Percentiles rank a stretch among this genome's conserved stretches.
Conservation (phyloP, 2,797 vertebrate genomes). For the Spheniscus humboldti region DNA sequence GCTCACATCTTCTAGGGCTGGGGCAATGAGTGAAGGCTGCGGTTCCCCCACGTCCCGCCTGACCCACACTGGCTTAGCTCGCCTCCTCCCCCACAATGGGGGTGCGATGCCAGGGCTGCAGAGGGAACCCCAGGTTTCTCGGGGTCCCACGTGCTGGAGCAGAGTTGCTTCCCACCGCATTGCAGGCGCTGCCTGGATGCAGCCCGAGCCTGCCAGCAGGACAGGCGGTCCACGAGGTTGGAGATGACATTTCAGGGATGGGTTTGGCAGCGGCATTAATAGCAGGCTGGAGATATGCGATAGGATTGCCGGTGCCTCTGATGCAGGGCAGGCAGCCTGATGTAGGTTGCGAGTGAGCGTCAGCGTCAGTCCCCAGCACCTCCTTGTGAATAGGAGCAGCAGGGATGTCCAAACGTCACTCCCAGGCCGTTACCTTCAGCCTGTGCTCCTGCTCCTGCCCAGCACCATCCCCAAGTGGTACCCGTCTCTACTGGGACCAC, state of each 20-base stretch:
- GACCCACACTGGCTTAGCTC: not conserved
- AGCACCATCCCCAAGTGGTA: not conserved
- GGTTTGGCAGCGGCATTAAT: not conserved
- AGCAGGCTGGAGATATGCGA: not conserved
- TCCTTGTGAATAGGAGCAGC: accelerated
- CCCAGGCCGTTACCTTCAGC: not conserved
- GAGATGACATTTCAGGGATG: not conserved
- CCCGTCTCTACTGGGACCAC: not conserved
- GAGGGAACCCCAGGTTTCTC: not conserved
- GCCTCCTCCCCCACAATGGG: accelerated
- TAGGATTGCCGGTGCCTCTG: not conserved
- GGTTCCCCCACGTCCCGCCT: accelerated
- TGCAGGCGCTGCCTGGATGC: accelerated
- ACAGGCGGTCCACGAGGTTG: accelerated
- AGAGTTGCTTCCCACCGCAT: not conserved
- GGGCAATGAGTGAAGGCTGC: not conserved
- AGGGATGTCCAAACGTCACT: not conserved
- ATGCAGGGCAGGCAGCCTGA: not conserved
- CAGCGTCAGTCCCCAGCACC: not conserved
- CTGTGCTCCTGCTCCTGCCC: not conserved
- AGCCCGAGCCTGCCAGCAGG: not conserved
- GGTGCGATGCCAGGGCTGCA: not conserved
- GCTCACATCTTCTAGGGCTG: not conserved
- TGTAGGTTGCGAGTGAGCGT: not conserved
- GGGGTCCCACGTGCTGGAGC: not conserved